Evolutionary conservation across 2,797 vertebrate genomes (phyloP).

Genomic region (Aphelocoma californica): DNA sequence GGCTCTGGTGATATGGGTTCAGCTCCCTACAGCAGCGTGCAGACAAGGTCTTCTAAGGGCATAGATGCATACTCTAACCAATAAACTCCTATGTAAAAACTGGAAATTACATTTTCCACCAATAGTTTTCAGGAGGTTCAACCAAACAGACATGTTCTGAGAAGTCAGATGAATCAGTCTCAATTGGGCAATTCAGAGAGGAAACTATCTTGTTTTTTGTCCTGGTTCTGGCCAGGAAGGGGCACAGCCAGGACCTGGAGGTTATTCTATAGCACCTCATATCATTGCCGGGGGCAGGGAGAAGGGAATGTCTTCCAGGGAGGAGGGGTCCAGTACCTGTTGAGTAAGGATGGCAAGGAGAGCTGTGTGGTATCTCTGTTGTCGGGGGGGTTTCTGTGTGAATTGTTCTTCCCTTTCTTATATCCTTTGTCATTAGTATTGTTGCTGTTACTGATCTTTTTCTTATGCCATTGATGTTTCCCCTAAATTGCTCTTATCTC

Average conservation of each 20-base stretch:
- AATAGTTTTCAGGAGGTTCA: not conserved
- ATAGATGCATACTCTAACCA: not conserved
- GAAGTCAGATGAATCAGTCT: not conserved
- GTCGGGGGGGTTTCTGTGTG: not conserved
- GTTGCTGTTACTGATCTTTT: not conserved
- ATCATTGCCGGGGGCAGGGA: not conserved
- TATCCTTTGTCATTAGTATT: not conserved
- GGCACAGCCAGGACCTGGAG: accelerated
- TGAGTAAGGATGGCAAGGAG: not conserved
- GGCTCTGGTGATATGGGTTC: not conserved
- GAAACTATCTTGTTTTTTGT: not conserved
- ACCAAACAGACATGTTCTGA: accelerated
- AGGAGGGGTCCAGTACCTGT: not conserved
- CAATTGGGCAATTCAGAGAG: not conserved
- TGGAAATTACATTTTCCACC: not conserved
- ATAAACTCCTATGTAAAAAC: not conserved
- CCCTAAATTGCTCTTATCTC: not conserved
- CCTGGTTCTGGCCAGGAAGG: not conserved
- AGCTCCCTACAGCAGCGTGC: not conserved
- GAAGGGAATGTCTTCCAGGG: not conserved
- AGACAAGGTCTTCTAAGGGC: not conserved
- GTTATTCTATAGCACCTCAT: not conserved
- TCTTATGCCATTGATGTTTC: not conserved
- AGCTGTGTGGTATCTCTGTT: not conserved
- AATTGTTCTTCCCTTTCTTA: not conserved